These are phyloP conservation scores for Umimayanthus kanabou DNA, from an alignment of 92 coral and sea anemone species.

Conservation along the genomic window DNA sequence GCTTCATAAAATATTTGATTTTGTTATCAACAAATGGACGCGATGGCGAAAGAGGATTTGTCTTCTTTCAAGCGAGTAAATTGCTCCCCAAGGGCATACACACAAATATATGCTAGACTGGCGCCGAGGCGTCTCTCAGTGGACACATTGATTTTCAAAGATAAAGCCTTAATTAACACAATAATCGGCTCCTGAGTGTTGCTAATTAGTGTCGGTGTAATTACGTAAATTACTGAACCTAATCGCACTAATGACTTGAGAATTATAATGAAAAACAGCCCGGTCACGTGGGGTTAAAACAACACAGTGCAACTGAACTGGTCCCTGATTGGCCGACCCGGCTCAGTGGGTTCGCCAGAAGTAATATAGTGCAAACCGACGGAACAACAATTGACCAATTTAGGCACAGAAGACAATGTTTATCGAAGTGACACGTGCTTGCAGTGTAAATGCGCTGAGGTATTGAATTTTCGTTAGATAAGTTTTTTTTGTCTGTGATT, in stretches of 20 bases:
- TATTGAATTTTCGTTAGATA: conserved; percentile 74
- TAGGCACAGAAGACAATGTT: conserved; percentile 84
- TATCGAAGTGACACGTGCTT: conserved; percentile 89
- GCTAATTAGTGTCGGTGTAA: conserved; percentile 95
- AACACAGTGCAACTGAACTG: conserved; percentile 60
- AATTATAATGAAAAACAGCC: conserved; percentile 82
- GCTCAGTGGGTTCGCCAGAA: conserved; percentile 1
- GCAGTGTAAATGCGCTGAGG: conserved; percentile 66
- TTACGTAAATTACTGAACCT: conserved; percentile 95
- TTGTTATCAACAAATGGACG: conserved; percentile 89
- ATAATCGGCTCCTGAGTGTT: conserved; percentile 96
- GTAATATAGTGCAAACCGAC: conserved; percentile 69
- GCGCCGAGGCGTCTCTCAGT: conserved; percentile 87
- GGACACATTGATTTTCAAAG: conserved; percentile 93
- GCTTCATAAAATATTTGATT: conserved; percentile 93
- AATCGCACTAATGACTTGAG: conserved; percentile 93
- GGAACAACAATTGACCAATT: conserved; percentile 86
- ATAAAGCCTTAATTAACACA: conserved; percentile 97
- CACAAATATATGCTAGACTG: conserved; percentile 84
- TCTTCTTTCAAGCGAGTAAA: conserved; percentile 42
- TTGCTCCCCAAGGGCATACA: conserved; percentile 79
- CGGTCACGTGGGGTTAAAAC: conserved; percentile 86
- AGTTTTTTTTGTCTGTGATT: conserved; percentile 67
- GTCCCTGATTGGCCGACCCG: conserved; percentile 62
- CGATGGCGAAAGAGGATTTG: conserved; percentile 46